These are phyloP conservation scores for Stenodema calcarata DNA, from an alignment of 2,888 invertebrate species.

Conservation along the genomic window DNA sequence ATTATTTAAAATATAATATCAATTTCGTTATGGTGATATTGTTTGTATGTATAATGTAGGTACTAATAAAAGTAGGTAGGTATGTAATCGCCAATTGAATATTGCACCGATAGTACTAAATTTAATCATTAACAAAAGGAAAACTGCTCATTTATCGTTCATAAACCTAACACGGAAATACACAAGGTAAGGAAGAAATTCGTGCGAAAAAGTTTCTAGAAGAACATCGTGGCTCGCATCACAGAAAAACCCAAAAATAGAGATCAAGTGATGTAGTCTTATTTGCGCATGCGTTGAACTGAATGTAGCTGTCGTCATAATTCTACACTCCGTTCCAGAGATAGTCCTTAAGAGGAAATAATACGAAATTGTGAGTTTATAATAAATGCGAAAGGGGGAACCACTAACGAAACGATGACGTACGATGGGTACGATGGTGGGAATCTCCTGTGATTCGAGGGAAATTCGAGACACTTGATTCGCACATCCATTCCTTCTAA, in stretches of 20 bases:
- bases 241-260: slow-evolving; percentile 19
- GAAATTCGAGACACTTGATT: not conserved
- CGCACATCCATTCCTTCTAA: not conserved
- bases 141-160: not conserved
- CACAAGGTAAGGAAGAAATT: not conserved
- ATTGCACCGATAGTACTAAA: slow-evolving; percentile 28
- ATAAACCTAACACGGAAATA: not conserved
- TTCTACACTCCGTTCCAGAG: not conserved
- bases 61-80: not conserved
- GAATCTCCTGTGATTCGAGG: slow-evolving; percentile 5
- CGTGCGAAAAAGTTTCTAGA: slow-evolving; percentile 19
- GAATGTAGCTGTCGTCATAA: not conserved
- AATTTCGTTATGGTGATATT: slow-evolving; percentile 35
- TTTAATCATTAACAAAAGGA: not conserved
- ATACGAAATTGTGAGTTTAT: not conserved
- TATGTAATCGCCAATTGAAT: slow-evolving; percentile 20
- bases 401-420: not conserved
- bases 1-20: slow-evolving; percentile 43
- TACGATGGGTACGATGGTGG: too few species aligned
- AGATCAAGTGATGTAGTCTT: not conserved
- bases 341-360: not conserved
- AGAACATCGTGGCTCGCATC: slow-evolving; percentile 28
- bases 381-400: not conserved
- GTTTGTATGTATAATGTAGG: slow-evolving; percentile 14
- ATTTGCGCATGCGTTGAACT: not conserved